phyloP scores from a whole-genome alignment of 1,140 invertebrate species.

The Caenorhabditis briggsae region DNA sequence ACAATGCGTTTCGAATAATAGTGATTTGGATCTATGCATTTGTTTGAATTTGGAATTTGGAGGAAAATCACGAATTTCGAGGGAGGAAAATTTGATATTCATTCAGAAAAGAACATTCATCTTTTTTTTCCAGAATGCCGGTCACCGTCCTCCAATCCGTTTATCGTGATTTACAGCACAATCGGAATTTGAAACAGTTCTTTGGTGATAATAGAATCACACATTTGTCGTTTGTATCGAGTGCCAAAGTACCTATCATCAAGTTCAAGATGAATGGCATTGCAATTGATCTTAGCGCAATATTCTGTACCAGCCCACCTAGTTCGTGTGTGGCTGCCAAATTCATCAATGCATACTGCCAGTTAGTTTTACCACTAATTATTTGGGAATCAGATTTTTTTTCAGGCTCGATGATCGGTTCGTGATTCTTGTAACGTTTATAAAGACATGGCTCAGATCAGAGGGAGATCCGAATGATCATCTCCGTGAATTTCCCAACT shows the following conservation, averaged over 20 bases:
- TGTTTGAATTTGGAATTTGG: background rate
- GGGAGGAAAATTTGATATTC: too few relatives aligned
- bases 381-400: background rate
- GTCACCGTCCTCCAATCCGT: background rate
- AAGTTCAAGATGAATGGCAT: slow-evolving; percentile 2
- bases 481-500: background rate
- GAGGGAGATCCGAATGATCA: background rate
- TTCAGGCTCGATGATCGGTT: slow-evolving; percentile 17
- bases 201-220: background rate
- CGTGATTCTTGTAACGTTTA: background rate
- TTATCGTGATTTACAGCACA: background rate
- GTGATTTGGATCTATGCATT: slow-evolving; percentile 17
- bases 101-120: background rate
- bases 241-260: background rate
- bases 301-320: background rate
- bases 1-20: background rate
- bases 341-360: slow-evolving; percentile 24
- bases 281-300: slow-evolving; percentile 1
- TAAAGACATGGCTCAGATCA: slow-evolving; percentile 1
- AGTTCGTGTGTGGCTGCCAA: background rate
- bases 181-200: background rate
- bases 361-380: background rate
- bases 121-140: background rate
- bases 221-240: background rate
- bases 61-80: background rate